Evolutionary conservation across 2,888 invertebrate species (phyloP).

Genomic region (Rhyacophila evoluta): DNA sequence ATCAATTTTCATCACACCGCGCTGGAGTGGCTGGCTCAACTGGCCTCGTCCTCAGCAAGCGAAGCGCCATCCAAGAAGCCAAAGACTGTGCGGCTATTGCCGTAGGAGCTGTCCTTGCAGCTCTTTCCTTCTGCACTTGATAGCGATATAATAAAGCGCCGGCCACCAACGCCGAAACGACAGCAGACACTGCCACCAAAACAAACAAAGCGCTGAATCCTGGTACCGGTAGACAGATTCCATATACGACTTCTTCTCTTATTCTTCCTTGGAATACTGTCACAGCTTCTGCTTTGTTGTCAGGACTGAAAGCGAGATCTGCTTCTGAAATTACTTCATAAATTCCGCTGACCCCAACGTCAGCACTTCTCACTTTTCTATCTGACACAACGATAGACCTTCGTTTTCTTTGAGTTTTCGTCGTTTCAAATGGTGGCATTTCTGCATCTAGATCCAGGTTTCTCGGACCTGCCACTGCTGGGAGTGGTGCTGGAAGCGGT

Average conservation of each 20-base stretch:
- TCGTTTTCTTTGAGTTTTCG: slow-evolving; percentile 65
- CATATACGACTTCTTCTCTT: slow-evolving; percentile 90
- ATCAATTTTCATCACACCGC: slow-evolving; percentile 33
- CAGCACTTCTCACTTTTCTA: slow-evolving; percentile 83
- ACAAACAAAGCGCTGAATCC: slow-evolving; percentile 91
- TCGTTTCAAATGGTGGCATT: slow-evolving; percentile 51
- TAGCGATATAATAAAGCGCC: slow-evolving; percentile 84
- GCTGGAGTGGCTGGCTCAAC: slow-evolving; percentile 29
- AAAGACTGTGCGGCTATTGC: slow-evolving; percentile 73
- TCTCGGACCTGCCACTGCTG: slow-evolving; percentile 69
- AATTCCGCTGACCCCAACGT: slow-evolving; percentile 89
- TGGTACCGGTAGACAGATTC: slow-evolving; percentile 90
- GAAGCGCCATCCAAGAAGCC: slow-evolving; percentile 81
- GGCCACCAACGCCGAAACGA: slow-evolving; percentile 88
- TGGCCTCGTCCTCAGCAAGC: slow-evolving; percentile 69
- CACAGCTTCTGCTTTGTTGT: slow-evolving; percentile 82
- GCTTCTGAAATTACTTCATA: slow-evolving; percentile 94
- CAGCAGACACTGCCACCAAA: slow-evolving; percentile 87
- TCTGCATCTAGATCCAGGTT: slow-evolving; percentile 61
- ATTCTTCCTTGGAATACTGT: slow-evolving; percentile 91
- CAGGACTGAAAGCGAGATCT: slow-evolving; percentile 90
- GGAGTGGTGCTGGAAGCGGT: slow-evolving; percentile 65
- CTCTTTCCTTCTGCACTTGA: slow-evolving; percentile 80
- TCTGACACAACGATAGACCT: slow-evolving; percentile 76
- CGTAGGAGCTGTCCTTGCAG: slow-evolving; percentile 69